A percentile compares a stretch with the other conserved stretches of the same genome.
Evolutionary conservation across 37 sponge, comb jelly and placozoan species (phyloP).

Genomic region (Crambe crambe): DNA sequence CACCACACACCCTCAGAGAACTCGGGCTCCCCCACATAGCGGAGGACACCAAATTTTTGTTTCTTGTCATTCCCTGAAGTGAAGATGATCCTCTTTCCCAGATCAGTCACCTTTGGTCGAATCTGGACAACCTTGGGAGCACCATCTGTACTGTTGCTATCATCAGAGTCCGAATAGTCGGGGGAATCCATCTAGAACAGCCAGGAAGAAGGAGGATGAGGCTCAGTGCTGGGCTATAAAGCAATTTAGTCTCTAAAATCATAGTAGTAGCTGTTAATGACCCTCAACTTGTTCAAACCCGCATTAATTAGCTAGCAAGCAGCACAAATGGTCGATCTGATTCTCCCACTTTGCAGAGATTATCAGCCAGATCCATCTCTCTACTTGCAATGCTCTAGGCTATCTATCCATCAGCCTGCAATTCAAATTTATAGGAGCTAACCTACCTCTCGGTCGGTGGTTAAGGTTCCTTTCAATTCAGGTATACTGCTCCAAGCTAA

Average conservation of each 20-base stretch:
- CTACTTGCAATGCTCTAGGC: too few relatives aligned
- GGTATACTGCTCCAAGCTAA: too few relatives aligned
- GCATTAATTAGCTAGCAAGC: too few relatives aligned
- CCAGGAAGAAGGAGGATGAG: not conserved
- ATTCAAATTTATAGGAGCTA: too few relatives aligned
- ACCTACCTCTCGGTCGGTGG: too few relatives aligned
- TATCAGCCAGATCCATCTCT: too few relatives aligned
- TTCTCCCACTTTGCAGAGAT: too few relatives aligned
- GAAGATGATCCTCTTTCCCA: slow-evolving; percentile 63
- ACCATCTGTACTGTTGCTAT: slow-evolving; percentile 10
- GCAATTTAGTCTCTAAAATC: slow-evolving; percentile 53
- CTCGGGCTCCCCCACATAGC: slow-evolving; percentile 56
- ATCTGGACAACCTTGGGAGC: not conserved
- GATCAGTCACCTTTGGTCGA: slow-evolving; percentile 25
- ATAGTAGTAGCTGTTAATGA: too few relatives aligned
- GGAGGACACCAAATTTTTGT: slow-evolving; percentile 39
- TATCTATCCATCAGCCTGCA: too few relatives aligned
- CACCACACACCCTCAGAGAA: slow-evolving; percentile 64
- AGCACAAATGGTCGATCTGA: too few relatives aligned
- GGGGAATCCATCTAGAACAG: slow-evolving; percentile 15
- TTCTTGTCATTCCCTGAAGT: slow-evolving; percentile 46
- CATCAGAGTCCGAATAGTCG: slow-evolving; percentile 2
- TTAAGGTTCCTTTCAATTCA: too few relatives aligned
- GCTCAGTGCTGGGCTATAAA: slow-evolving; percentile 38
- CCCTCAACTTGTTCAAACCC: too few relatives aligned